These are phyloP conservation scores for Agriotes lineatus DNA, from an alignment of 2,888 invertebrate species.

Conservation along the genomic window DNA sequence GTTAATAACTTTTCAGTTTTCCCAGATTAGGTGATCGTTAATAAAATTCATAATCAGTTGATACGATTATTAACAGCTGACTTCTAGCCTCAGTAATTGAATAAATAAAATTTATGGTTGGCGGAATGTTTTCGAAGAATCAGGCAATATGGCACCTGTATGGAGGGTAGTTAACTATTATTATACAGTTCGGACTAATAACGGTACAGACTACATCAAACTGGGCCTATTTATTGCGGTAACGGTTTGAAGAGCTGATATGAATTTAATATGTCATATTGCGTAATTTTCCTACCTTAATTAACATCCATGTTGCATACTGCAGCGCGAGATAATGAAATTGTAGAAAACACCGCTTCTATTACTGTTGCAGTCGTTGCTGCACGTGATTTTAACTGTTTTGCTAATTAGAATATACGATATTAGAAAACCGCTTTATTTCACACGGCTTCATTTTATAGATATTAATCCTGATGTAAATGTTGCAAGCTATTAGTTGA, in stretches of 20 bases:
- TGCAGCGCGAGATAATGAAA: too few species aligned
- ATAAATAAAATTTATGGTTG: slow-evolving; percentile 12
- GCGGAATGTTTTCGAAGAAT: slow-evolving; percentile 1
- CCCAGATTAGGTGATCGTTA: too few species aligned
- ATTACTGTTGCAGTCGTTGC: too few species aligned
- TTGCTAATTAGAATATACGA: slow-evolving; percentile 28
- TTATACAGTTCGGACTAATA: slow-evolving; percentile 1
- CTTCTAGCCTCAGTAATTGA: slow-evolving; percentile 1
- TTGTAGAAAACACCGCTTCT: too few species aligned
- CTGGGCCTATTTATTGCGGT: neutral
- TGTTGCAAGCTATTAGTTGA: slow-evolving; percentile 5
- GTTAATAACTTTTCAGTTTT: too few species aligned
- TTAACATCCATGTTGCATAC: too few species aligned
- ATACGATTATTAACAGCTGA: too few species aligned
- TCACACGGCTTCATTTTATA: slow-evolving; percentile 31
- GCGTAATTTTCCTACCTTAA: too few species aligned
- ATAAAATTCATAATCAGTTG: too few species aligned
- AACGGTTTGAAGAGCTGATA: neutral
- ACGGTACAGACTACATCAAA: neutral
- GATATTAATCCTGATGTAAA: slow-evolving; percentile 7
- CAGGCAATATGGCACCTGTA: neutral
- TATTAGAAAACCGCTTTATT: slow-evolving; percentile 17
- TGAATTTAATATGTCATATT: neutral
- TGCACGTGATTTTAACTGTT: neutral
- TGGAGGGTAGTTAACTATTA: neutral